Base-by-base conservation (phyloP, 1,140 invertebrate genomes). In the Hypsibius dujardini region DNA sequence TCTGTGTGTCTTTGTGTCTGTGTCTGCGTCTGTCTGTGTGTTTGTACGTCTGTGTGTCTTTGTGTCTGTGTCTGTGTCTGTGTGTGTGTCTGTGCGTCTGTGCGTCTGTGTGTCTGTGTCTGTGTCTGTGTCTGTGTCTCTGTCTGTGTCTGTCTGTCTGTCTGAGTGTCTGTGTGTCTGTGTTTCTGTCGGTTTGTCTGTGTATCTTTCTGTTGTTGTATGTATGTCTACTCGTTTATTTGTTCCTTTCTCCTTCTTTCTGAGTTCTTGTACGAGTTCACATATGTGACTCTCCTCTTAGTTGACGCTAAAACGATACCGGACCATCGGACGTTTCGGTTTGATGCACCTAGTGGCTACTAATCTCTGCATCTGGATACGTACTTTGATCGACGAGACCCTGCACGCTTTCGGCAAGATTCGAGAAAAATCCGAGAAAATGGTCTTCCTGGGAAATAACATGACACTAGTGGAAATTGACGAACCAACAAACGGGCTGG, bases 331-430 rank as follows among this genome's bases (percentile, higher is more conserved):
- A 0, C 83, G 90, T 72, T 92, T 95, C 75, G 90, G 91, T 1
- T 79, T 95, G 46, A 94, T 94, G 90, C 92, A 95, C 79, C 92
- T 95, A 89, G 92, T 94, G 71, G 91, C 89, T 28, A 94, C 91
- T 1, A 95, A 95, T 81, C 80, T 95, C 50, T 92, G 89, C 28
- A 90, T 94, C 1, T 95, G 91, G 91, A 81, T 94, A 1, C 90
- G 91, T 75, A 91, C 94, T 1, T 82, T 94, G 1, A 87, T 94
- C 1, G 89, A 92, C 77, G 90, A 94, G 82, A 94, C 91, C 0
- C 92, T 91, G 79, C 90, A 93, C 77, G 90, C 93, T 81, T 93
- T 93, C 72, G 82, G 15, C 2, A 56, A 28, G 46, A n/a, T 46
- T 12, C 12, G 7, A n/a, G 46, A 72, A n/a, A 47, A 72, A 72